A percentile compares a stretch with the other conserved stretches of the same genome.
These are phyloP conservation scores for Periophthalmodon schlosseri DNA, from an alignment of 2,113 vertebrate species.

Conservation along the genomic window DNA sequence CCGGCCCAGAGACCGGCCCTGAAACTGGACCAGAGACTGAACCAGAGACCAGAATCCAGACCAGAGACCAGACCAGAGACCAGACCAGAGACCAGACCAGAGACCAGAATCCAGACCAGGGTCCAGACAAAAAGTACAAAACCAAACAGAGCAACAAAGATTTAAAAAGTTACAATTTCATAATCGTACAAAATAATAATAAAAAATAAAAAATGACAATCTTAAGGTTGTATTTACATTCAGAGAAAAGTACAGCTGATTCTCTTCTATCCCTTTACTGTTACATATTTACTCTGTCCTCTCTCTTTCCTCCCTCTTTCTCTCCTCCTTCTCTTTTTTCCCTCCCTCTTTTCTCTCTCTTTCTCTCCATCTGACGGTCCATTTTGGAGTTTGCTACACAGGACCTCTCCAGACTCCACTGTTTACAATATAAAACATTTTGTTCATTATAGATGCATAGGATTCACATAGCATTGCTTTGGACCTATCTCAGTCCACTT, in stretches of 20 bases:
- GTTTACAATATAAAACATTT: background rate
- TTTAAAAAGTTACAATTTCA: slow-evolving; percentile 38
- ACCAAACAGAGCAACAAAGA: slow-evolving; percentile 36
- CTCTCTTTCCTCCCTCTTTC: slow-evolving; percentile 1
- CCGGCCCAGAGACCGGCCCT: too few species aligned
- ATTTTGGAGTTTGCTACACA: slow-evolving; percentile 55
- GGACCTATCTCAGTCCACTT: too few species aligned
- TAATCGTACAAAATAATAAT: slow-evolving; percentile 59
- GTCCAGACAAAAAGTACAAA: slow-evolving; percentile 21
- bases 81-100: too few species aligned
- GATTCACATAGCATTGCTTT: background rate
- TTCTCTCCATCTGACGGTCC: slow-evolving; percentile 12
- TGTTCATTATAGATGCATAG: slow-evolving; percentile 5
- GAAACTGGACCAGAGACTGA: too few species aligned
- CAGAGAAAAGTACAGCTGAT: slow-evolving; percentile 55
- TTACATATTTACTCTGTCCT: slow-evolving; percentile 3
- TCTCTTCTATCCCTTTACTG: slow-evolving; percentile 21
- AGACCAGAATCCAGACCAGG: too few species aligned
- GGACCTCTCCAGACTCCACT: slow-evolving; percentile 17
- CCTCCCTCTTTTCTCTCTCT: slow-evolving; percentile 7
- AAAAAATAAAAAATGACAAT: slow-evolving; percentile 62
- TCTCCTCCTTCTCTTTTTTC: slow-evolving; percentile 11
- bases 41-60: too few species aligned
- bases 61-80: too few species aligned
- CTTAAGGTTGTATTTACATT: slow-evolving; percentile 75